These are phyloP conservation scores for Potamilus streckersoni DNA, from an alignment of 1,140 invertebrate genomes.

Conservation along the genomic window DNA sequence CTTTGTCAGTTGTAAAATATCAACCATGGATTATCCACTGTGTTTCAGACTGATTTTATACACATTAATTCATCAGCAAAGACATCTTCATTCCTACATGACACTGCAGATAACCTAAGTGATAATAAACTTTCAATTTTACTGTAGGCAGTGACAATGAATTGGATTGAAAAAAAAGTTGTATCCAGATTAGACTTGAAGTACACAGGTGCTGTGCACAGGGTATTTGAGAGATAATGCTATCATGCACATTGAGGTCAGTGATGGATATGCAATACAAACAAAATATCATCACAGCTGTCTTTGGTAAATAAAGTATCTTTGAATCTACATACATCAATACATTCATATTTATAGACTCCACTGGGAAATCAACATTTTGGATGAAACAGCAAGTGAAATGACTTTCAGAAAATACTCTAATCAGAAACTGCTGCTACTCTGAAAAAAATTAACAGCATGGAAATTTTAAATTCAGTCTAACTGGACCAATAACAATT, in stretches of 20 bases:
- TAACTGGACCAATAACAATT: too few relatives aligned
- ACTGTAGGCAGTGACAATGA: not conserved
- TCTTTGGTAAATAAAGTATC: slow-evolving; percentile 1
- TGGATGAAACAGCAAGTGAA: too few relatives aligned
- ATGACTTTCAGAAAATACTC: too few relatives aligned
- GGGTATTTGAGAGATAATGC: not conserved
- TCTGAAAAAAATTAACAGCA: not conserved
- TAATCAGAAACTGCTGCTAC: not conserved
- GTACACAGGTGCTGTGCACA: not conserved
- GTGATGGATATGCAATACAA: not conserved
- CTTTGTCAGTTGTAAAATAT: slow-evolving; percentile 10
- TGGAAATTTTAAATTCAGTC: slow-evolving; percentile 1
- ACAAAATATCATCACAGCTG: not conserved
- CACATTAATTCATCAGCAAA: slow-evolving; percentile 3
- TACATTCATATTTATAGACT: too few relatives aligned
- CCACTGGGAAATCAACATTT: too few relatives aligned
- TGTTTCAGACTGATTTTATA: slow-evolving; percentile 13
- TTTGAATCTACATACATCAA: not conserved
- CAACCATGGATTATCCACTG: slow-evolving; percentile 3
- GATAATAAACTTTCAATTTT: not conserved
- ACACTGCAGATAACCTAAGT: slow-evolving; percentile 8
- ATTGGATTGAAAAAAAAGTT: not conserved
- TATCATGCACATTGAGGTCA: not conserved
- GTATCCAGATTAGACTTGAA: not conserved
- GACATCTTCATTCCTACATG: slow-evolving; percentile 5